A percentile compares a stretch with the other conserved stretches of the same genome.
Evolutionary conservation across 2,797 vertebrate species (phyloP).

Genomic region (Dryobates pubescens): DNA sequence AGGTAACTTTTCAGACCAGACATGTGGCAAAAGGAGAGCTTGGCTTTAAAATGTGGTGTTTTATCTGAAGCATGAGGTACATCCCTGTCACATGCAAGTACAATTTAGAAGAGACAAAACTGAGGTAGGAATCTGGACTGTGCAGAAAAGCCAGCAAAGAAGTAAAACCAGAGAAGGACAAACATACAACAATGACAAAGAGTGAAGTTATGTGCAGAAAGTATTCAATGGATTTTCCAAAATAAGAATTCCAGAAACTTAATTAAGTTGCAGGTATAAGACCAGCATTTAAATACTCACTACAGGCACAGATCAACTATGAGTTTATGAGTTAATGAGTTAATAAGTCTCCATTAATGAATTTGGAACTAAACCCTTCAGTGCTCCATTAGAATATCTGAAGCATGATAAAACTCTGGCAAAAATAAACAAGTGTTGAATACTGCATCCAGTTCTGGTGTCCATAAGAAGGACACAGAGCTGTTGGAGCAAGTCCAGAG

Average conservation of each 20-base stretch:
- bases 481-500: too few species aligned
- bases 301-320: background rate
- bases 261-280: background rate
- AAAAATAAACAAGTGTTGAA: background rate
- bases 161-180: background rate
- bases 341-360: background rate
- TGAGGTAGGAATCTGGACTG: background rate
- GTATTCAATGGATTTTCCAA: background rate
- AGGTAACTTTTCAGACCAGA: background rate
- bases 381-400: background rate
- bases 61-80: background rate
- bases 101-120: background rate
- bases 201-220: background rate
- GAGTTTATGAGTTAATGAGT: background rate
- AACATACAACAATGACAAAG: background rate
- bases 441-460: too few species aligned
- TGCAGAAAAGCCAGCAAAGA: background rate
- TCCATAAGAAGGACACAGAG: too few species aligned
- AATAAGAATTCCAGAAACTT: background rate
- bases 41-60: background rate
- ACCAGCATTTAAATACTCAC: background rate
- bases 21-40: background rate
- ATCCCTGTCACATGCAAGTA: background rate
- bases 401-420: background rate
- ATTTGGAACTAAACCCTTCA: conserved; percentile 10